Evolutionary conservation across 2,113 vertebrate species (phyloP).

Genomic region (Oreochromis spilurus): DNA sequence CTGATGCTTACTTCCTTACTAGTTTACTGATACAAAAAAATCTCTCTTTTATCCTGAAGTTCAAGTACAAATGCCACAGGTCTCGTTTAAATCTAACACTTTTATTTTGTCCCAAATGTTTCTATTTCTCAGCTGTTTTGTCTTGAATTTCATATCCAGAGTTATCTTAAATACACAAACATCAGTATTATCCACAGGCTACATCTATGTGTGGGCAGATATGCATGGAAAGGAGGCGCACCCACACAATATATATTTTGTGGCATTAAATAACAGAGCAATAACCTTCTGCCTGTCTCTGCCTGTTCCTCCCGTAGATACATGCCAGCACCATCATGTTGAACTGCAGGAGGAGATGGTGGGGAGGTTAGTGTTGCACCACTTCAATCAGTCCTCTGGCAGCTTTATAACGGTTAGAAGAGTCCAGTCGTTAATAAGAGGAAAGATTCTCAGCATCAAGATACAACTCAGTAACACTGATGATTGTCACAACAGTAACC

Average conservation of each 20-base stretch:
- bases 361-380: not conserved
- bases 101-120: not conserved
- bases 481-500: not conserved
- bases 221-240: not conserved
- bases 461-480: not conserved
- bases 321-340: not conserved
- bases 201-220: not conserved
- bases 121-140: not conserved
- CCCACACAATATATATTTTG: not conserved
- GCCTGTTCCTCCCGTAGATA: not conserved
- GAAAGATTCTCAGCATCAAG: not conserved
- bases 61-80: not conserved
- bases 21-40: not conserved
- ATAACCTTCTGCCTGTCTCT: not conserved
- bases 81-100: fast-evolving
- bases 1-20: not conserved
- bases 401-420: fast-evolving
- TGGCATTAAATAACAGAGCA: not conserved
- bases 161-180: not conserved
- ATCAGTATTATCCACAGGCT: not conserved
- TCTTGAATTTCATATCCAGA: not conserved
- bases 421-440: not conserved
- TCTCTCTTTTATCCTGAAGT: fast-evolving
- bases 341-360: not conserved
- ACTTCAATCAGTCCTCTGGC: not conserved